Percentiles rank a stretch among this genome's conserved stretches.
phyloP scores from a whole-genome alignment of 2,888 invertebrate species.

The Electrophaes corylata region DNA sequence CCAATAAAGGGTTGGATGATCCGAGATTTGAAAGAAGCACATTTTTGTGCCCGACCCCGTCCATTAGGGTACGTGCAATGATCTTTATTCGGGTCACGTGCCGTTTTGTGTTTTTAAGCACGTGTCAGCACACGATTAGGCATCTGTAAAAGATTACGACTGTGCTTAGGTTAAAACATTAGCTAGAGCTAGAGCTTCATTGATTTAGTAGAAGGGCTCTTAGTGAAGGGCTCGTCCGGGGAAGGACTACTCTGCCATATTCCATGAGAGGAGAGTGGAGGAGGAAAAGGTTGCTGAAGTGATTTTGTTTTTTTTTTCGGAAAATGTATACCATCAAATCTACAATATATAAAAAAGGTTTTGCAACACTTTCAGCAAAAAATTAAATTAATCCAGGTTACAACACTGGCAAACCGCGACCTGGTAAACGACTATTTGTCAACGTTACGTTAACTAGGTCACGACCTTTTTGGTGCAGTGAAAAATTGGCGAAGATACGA shows the following conservation, averaged over 20 bases:
- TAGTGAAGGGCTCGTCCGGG: no score
- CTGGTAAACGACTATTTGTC: constrained; percentile 34
- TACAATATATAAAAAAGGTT: background rate
- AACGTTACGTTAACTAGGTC: constrained; percentile 35
- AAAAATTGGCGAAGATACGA: constrained; percentile 27
- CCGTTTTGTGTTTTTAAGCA: constrained; percentile 3
- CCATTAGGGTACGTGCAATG: constrained; percentile 19
- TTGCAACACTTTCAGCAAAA: constrained; percentile 8
- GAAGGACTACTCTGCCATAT: no score
- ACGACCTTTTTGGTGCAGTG: constrained; percentile 30
- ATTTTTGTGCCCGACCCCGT: background rate
- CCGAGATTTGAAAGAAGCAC: background rate
- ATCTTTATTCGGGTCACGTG: constrained; percentile 19
- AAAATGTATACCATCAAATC: no score
- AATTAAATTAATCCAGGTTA: constrained; percentile 30
- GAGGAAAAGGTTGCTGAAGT: no score
- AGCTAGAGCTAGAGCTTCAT: no score
- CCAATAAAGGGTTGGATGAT: background rate
- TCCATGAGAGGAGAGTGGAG: no score
- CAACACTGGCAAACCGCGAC: constrained; percentile 20
- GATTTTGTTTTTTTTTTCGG: no score
- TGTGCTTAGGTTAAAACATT: constrained; percentile 10
- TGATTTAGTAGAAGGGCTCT: no score
- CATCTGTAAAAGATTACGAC: constrained; percentile 10
- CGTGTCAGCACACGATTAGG: constrained; percentile 8